phyloP scores from a whole-genome alignment of 2,888 invertebrate genomes.

The Tholera decimalis region DNA sequence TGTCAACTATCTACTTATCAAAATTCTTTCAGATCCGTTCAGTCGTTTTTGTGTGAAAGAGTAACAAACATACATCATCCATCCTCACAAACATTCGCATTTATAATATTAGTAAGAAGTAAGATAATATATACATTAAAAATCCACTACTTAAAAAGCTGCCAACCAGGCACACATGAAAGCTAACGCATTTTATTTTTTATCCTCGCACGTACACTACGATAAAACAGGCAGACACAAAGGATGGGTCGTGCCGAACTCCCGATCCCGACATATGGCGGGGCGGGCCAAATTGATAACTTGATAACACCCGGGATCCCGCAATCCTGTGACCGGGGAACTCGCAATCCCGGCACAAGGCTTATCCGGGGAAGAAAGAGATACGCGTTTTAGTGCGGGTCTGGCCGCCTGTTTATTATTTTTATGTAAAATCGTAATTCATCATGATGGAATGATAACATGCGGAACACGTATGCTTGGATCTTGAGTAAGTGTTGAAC shows the following conservation, averaged over 20 bases:
- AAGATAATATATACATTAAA: no score
- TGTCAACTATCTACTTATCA: no score
- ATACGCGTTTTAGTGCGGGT: constrained; percentile 69
- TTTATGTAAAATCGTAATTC: constrained; percentile 83
- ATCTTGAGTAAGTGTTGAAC: constrained; percentile 41
- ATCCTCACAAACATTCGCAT: no score
- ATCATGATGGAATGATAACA: constrained; percentile 80
- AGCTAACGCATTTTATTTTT: background rate
- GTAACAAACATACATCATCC: no score
- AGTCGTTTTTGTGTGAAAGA: no score
- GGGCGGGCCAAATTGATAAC: constrained; percentile 85
- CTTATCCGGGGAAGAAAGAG: constrained; percentile 74
- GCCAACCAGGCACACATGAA: constrained; percentile 4
- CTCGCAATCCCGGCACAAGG: constrained; percentile 71
- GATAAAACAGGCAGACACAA: constrained; percentile 41
- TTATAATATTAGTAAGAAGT: no score
- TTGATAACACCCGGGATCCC: constrained; percentile 80
- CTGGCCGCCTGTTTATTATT: constrained; percentile 67
- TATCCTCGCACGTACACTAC: constrained; percentile 41
- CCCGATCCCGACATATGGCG: constrained; percentile 62
- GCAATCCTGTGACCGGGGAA: constrained; percentile 68
- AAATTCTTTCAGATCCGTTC: no score
- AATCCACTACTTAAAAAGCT: background rate
- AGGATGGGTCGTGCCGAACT: constrained; percentile 33
- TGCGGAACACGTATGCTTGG: constrained; percentile 60